Percentiles rank a stretch among this genome's conserved stretches.
Conservation (phyloP, 2,113 vertebrate species). For the Okapia johnstoni region DNA sequence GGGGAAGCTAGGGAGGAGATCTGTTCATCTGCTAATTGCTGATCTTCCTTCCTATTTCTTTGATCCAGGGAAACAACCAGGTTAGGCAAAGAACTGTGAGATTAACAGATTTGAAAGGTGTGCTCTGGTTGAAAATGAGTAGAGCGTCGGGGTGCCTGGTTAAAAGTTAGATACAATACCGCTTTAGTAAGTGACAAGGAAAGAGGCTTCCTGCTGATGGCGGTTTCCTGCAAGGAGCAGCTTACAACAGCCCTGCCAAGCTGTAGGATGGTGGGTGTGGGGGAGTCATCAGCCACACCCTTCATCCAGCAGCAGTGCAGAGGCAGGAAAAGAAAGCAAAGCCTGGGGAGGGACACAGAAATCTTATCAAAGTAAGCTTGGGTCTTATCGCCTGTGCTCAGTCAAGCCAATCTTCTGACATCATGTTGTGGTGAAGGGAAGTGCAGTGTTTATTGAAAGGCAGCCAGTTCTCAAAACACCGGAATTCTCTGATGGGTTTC, state of each 20-base stretch:
- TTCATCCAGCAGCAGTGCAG: no score
- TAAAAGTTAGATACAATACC: not conserved
- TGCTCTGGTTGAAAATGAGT: not conserved
- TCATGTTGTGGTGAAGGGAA: not conserved
- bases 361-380: not conserved
- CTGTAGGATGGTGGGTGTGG: rapidly evolving
- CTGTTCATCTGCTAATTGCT: not conserved
- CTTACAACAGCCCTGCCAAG: not conserved
- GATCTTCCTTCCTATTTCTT: not conserved
- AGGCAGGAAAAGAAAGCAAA: not conserved
- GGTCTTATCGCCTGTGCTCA: not conserved
- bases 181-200: not conserved
- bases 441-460: not conserved
- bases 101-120: not conserved
- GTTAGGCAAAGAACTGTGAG: not conserved
- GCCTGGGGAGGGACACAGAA: not conserved
- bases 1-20: not conserved
- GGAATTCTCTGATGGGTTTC: not conserved
- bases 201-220: not conserved
- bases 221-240: not conserved
- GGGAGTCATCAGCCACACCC: not conserved
- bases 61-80: not conserved
- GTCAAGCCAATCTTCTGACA: not conserved
- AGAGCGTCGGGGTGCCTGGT: not conserved
- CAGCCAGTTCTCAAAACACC: not conserved